Conservation (phyloP, 2,113 vertebrate genomes). For the Eublepharis macularius region DNA sequence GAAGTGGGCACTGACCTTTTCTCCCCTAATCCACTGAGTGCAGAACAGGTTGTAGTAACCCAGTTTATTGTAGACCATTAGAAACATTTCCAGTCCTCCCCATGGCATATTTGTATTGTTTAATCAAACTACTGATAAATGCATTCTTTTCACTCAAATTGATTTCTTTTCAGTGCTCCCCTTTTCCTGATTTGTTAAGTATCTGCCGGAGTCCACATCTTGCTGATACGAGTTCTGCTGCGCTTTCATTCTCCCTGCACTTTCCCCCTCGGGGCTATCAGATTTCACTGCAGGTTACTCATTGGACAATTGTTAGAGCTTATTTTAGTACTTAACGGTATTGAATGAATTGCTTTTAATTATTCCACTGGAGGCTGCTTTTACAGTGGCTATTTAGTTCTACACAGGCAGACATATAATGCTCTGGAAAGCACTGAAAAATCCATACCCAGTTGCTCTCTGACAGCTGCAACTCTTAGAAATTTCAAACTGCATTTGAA, state of each 20-base stretch:
- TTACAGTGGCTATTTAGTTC: slow-evolving; percentile 51
- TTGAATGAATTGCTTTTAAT: slow-evolving; percentile 70
- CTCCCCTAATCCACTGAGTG: slow-evolving; percentile 50
- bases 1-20: slow-evolving; percentile 29
- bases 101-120: slow-evolving; percentile 45
- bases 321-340: slow-evolving; percentile 59
- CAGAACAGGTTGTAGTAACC: slow-evolving; percentile 47
- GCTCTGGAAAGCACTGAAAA: slow-evolving; percentile 47
- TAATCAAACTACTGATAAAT: slow-evolving; percentile 67
- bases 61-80: slow-evolving; percentile 50
- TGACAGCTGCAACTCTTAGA: slow-evolving; percentile 54
- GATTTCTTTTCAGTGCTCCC: slow-evolving; percentile 71
- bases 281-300: slow-evolving; percentile 67
- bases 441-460: slow-evolving; percentile 48
- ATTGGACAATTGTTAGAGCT: slow-evolving; percentile 55
- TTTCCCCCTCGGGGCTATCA: slow-evolving; percentile 54
- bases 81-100: slow-evolving; percentile 50
- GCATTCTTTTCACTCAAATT: slow-evolving; percentile 66
- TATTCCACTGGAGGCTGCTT: slow-evolving; percentile 58
- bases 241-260: slow-evolving; percentile 47
- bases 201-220: slow-evolving; percentile 51
- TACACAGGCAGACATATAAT: slow-evolving; percentile 49
- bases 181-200: slow-evolving; percentile 74
- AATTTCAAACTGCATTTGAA: slow-evolving; percentile 42
- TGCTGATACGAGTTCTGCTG: slow-evolving; percentile 46